phyloP scores from a whole-genome alignment of 1,140 invertebrate species.

The Megalopta genalis region DNA sequence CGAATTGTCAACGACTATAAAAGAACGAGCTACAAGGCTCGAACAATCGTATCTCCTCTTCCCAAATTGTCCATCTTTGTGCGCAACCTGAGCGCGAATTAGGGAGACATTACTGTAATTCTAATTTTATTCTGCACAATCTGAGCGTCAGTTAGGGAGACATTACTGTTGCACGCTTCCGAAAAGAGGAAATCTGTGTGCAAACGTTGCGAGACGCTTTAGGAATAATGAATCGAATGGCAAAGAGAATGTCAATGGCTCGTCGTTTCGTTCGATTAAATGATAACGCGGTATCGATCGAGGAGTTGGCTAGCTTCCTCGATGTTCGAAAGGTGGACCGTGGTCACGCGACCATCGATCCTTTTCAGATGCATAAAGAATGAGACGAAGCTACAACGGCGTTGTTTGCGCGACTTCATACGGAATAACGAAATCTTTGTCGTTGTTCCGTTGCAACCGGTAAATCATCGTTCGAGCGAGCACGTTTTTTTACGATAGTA shows the following conservation, averaged over 20 bases:
- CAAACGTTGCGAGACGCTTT: not conserved
- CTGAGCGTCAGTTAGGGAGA: no score
- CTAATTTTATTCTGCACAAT: no score
- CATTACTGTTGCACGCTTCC: no score
- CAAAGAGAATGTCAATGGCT: not conserved
- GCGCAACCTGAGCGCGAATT: no score
- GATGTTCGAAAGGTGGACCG: not conserved
- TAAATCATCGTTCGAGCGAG: not conserved
- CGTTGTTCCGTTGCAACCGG: not conserved
- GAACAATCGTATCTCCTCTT: no score
- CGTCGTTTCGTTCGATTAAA: slow-evolving; percentile 7
- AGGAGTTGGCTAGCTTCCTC: not conserved
- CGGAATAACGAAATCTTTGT: not conserved
- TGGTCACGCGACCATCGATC: slow-evolving; percentile 27
- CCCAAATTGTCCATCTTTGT: no score
- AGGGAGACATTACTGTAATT: no score
- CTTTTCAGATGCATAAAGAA: slow-evolving; percentile 1
- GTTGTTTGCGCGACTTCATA: not conserved
- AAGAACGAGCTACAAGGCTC: no score
- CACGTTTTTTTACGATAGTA: no score
- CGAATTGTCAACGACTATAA: no score
- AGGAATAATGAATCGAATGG: not conserved
- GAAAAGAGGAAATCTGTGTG: no score
- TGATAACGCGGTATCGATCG: not conserved
- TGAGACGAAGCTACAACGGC: not conserved